Percentiles rank a stretch among this genome's conserved stretches.
phyloP scores from a whole-genome alignment of 2,113 vertebrate genomes.

The Ochotona princeps region DNA sequence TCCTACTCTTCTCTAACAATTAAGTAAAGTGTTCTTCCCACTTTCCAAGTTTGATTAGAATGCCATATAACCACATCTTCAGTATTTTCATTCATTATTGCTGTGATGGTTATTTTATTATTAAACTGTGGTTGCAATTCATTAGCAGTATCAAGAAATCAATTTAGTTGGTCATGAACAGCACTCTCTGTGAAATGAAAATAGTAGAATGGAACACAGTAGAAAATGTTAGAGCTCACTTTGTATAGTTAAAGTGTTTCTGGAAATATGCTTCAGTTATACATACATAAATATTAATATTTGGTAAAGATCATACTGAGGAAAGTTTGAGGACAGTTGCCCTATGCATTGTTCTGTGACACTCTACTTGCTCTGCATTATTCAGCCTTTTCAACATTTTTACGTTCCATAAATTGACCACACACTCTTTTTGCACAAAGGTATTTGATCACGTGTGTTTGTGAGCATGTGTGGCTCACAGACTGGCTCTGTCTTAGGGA shows the following conservation, averaged over 20 bases:
- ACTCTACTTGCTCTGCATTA: not conserved
- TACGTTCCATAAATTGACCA: not conserved
- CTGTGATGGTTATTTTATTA: not conserved
- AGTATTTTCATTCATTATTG: not conserved
- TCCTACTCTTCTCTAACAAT: not conserved
- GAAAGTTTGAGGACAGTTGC: not conserved
- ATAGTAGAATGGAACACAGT: not conserved
- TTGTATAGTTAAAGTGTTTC: not conserved
- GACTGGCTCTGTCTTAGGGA: not conserved
- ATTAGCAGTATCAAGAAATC: constrained; percentile 41
- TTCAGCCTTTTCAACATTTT: not conserved
- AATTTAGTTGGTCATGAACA: not conserved
- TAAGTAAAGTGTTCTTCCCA: not conserved
- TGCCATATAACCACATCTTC: not conserved
- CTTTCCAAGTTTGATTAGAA: not conserved
- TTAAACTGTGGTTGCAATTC: constrained; percentile 6
- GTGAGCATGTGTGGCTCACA: not conserved
- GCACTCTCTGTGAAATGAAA: not conserved
- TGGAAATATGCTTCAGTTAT: not conserved
- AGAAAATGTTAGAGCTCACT: not conserved
- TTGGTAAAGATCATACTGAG: not conserved
- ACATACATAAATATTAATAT: not conserved
- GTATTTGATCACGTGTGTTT: not conserved
- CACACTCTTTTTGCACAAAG: not conserved
- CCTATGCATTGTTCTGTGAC: not conserved